Evolutionary conservation across 2,113 vertebrate genomes (phyloP), one percentile per base, ranked within the genome.

Genomic region (Atherinomorus stipes): DNA sequence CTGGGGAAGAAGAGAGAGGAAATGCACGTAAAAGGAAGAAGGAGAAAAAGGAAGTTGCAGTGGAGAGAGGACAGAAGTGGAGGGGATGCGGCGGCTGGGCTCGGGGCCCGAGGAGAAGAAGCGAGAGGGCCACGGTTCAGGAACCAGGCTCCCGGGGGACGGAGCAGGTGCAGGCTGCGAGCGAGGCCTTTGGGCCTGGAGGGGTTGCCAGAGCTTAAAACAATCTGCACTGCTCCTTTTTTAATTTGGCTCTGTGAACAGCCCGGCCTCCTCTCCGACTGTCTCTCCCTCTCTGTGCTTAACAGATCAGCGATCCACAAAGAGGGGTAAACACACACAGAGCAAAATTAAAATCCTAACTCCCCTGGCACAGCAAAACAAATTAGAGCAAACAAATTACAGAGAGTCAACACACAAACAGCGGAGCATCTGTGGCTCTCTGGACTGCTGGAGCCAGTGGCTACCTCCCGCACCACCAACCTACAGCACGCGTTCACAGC

Each of bases 341-440:
- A 89, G 95, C 95, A 95, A 98, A 99, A 98, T 98, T 98, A 98
- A 98, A 99, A 98, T 95, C 95, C 94, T 94, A 98, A 96, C 95
- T 98, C 97, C 97, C 97, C 93, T 91, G 97, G 93, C 93, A 97
- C 95, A 88, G 94, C 94, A 95, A 97, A 97, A 97, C 97, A 99
- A 99, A 99, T 98, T 97, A 97, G 96, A 96, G 96, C 96, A 98
- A 98, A 98, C 97, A 98, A 98, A 98, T 98, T 98, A 98, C 96
- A 96, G 95, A 94, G 95, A 98, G 97, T 99, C 97, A 98, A 99
- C 97, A 98, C 96, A 96, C 96, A 98, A 96, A 97, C 96, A 96
- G 95, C 94, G 94, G 95, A 97, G 96, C 96, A 98, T 98, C 97
- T 99, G 97, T 96, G 96, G 95, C 96, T 96, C 83, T 86, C 92